Evolutionary conservation across 1,140 invertebrate species (phyloP).

Genomic region (Cotesia chilonis): DNA sequence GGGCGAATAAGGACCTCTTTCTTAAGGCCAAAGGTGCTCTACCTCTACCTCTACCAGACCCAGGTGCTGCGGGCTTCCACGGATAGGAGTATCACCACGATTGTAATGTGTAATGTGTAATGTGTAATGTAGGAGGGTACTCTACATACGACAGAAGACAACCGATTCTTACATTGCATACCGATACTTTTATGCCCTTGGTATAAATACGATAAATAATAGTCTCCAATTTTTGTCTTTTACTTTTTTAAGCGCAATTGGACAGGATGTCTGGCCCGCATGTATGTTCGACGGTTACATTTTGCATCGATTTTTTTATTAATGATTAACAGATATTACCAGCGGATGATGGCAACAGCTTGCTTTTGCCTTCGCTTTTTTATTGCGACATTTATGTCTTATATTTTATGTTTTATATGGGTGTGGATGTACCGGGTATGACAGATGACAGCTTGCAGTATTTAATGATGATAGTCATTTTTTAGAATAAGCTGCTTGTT

Average conservation of each 20-base stretch:
- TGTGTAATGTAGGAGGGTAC: neutral
- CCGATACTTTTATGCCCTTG: neutral
- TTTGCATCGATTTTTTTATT: neutral
- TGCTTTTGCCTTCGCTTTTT: too few relatives aligned
- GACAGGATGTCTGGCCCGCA: conserved; percentile 6
- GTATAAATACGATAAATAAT: too few relatives aligned
- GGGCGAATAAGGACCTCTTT: conserved; percentile 57
- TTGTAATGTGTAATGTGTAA: neutral
- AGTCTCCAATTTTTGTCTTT: too few relatives aligned
- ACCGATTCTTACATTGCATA: neutral
- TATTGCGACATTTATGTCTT: too few relatives aligned
- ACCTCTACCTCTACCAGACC: conserved; percentile 9
- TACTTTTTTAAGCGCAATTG: neutral
- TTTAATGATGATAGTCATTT: too few relatives aligned
- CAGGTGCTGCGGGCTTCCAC: conserved; percentile 45
- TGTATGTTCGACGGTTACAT: neutral
- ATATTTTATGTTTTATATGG: too few relatives aligned
- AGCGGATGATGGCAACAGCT: too few relatives aligned
- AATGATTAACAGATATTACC: neutral
- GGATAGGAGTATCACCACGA: neutral
- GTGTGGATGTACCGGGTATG: too few relatives aligned
- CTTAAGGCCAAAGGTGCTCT: conserved; percentile 46
- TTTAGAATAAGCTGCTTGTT: too few relatives aligned
- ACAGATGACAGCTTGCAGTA: too few relatives aligned
- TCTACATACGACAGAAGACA: too few relatives aligned